A percentile compares a stretch with the other conserved stretches of the same genome.
These are phyloP conservation scores for Lumbricus terrestris DNA, from an alignment of 2,888 invertebrate genomes.

Conservation along the genomic window DNA sequence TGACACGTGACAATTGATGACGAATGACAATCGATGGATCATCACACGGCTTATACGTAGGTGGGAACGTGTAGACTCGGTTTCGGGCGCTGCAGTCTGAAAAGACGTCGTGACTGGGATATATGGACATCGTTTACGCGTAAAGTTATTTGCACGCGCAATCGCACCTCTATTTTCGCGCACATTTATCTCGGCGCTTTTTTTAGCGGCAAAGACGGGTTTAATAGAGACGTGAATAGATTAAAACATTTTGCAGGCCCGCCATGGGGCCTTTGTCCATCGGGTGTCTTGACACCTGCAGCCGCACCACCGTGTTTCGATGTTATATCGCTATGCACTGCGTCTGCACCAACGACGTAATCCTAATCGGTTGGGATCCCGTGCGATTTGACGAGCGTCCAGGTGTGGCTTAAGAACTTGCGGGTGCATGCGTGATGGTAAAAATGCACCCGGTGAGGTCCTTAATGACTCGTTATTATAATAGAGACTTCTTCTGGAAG, in stretches of 20 bases:
- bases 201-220: not conserved
- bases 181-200: not conserved
- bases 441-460: no score
- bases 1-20: not conserved
- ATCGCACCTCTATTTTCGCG: not conserved
- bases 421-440: no score
- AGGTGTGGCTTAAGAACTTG: not conserved
- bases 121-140: no score
- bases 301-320: not conserved
- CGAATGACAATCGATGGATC: not conserved
- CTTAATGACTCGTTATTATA: no score
- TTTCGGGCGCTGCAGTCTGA: not conserved
- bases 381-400: not conserved
- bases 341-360: not conserved
- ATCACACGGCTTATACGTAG: not conserved
- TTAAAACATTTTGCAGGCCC: not conserved
- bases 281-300: not conserved
- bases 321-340: not conserved
- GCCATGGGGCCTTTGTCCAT: not conserved
- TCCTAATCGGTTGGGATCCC: not conserved
- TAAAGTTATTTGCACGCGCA: not conserved
- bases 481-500: no score
- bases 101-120: not conserved
- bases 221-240: not conserved
- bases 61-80: not conserved